These are phyloP conservation scores for Apus apus DNA, from an alignment of 2,113 vertebrate species.

Conservation along the genomic window DNA sequence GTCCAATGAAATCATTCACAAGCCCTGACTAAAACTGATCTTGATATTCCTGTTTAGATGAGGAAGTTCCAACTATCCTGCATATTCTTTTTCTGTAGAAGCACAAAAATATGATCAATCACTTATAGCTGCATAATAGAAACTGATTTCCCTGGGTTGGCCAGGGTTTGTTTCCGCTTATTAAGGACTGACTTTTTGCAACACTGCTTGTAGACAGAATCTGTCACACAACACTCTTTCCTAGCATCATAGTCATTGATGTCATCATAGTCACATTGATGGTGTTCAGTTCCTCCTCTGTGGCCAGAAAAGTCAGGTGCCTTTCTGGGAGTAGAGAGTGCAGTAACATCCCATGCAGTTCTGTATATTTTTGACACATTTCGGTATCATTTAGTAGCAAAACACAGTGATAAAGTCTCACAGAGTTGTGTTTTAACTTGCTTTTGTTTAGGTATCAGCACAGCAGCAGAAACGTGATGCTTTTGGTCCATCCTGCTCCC, in stretches of 20 bases:
- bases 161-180: neutral
- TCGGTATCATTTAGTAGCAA: neutral
- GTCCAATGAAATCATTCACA: neutral
- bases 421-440: neutral
- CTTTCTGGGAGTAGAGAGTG: neutral
- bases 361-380: neutral
- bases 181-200: neutral
- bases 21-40: neutral
- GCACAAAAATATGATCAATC: neutral
- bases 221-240: neutral
- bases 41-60: slow-evolving; percentile 14
- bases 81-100: neutral
- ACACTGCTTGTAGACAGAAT: neutral
- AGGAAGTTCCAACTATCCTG: neutral
- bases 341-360: neutral
- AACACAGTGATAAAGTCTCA: neutral
- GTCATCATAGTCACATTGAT: neutral
- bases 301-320: neutral
- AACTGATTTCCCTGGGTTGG: neutral
- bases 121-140: neutral
- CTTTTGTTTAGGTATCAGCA: neutral
- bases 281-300: neutral
- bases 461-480: neutral
- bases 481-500: neutral
- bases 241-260: neutral